Conservation (phyloP, 2,888 invertebrate species). For the Papilio gigon region DNA sequence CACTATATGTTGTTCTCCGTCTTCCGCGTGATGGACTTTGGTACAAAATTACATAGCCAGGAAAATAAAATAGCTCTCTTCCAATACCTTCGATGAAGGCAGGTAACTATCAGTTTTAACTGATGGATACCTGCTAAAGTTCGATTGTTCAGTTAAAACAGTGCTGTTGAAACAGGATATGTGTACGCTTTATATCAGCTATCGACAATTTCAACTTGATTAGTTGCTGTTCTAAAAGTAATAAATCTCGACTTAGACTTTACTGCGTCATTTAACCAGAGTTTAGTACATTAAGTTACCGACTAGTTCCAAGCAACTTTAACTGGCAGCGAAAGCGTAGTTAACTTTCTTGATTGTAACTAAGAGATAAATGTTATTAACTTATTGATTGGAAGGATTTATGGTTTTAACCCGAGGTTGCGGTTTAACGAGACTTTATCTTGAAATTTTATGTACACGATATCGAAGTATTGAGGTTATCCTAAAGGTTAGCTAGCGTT, state of each 20-base stretch:
- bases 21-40: too few relatives aligned
- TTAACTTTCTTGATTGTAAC: conserved; percentile 26
- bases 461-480: background rate
- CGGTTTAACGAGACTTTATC: conserved; percentile 21
- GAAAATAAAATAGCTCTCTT: too few relatives aligned
- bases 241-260: conserved; percentile 2
- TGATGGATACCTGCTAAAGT: too few relatives aligned
- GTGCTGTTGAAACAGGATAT: background rate
- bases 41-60: too few relatives aligned
- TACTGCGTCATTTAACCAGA: background rate
- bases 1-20: too few relatives aligned
- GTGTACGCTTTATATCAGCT: background rate
- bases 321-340: conserved; percentile 19
- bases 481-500: background rate
- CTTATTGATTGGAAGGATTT: conserved; percentile 27
- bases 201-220: background rate
- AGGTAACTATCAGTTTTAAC: too few relatives aligned
- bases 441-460: conserved; percentile 4
- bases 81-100: too few relatives aligned
- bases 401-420: conserved; percentile 23
- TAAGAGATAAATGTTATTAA: conserved; percentile 12
- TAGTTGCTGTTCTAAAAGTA: background rate
- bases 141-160: too few relatives aligned
- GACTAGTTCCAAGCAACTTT: conserved; percentile 10
- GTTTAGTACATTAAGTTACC: conserved; percentile 12